phyloP scores from a whole-genome alignment of 2,888 invertebrate species.

The Tetragnatha montana region DNA sequence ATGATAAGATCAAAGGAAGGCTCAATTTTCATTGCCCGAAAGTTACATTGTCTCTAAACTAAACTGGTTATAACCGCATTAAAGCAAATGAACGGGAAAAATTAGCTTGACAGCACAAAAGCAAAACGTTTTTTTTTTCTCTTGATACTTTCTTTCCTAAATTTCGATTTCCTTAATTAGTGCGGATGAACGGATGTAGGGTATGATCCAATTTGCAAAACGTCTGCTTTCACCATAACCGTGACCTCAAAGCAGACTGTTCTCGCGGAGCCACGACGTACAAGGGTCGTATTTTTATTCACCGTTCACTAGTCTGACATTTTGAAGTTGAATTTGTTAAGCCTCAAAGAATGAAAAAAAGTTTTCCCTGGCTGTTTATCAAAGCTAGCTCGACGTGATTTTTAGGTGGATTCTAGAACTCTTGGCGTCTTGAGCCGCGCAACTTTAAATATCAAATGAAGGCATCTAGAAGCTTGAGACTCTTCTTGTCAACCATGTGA shows the following conservation, averaged over 20 bases:
- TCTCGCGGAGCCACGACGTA: background rate
- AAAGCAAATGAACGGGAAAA: conserved; percentile 24
- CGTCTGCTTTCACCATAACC: background rate
- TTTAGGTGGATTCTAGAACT: background rate
- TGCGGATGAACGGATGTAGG: background rate
- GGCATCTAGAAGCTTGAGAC: background rate
- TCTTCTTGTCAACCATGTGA: background rate
- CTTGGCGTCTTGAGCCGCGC: background rate
- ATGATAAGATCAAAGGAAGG: background rate
- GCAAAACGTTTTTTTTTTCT: background rate
- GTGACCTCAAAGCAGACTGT: background rate
- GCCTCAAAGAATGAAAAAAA: background rate
- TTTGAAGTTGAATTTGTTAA: background rate
- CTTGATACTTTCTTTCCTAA: background rate
- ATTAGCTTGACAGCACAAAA: conserved; percentile 48
- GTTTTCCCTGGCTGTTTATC: background rate
- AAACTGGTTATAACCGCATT: background rate
- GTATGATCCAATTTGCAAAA: background rate
- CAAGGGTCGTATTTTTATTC: background rate
- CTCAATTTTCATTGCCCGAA: background rate
- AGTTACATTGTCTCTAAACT: conserved; percentile 19
- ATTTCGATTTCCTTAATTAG: background rate
- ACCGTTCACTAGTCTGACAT: background rate
- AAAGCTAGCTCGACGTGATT: background rate
- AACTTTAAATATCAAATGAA: background rate